A percentile compares a stretch with the other conserved stretches of the same genome.
Conservation (phyloP, 35 echinoderm and acorn worm species). For the Heliocidaris tuberculata region DNA sequence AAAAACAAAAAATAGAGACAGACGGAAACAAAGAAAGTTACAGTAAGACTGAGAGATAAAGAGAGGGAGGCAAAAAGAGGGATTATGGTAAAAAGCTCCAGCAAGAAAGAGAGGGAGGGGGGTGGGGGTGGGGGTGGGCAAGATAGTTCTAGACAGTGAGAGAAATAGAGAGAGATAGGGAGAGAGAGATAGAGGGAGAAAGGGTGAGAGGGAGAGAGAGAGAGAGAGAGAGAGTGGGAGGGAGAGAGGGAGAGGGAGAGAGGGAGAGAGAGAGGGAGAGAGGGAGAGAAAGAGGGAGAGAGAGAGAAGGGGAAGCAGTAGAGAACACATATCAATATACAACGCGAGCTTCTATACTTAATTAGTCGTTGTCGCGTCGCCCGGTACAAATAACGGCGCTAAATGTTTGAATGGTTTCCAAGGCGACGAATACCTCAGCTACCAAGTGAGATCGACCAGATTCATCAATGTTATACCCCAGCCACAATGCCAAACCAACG, state of each 20-base stretch:
- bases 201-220: not conserved
- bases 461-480: not conserved
- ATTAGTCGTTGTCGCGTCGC: not conserved
- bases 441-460: not conserved
- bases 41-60: too few species aligned
- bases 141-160: not conserved
- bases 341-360: not conserved
- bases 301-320: not conserved
- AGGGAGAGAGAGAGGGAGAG: not conserved
- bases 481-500: too few species aligned
- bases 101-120: not conserved
- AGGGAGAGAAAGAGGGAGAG: not conserved
- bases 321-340: not conserved
- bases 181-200: not conserved
- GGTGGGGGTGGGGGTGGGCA: too few species aligned
- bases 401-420: not conserved
- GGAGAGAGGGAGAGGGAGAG: not conserved
- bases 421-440: not conserved
- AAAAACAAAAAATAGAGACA: too few species aligned
- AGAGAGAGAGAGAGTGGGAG: not conserved
- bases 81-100: not conserved
- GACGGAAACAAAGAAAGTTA: too few species aligned
- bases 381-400: not conserved
- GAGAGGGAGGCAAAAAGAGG: not conserved
- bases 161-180: not conserved